Conservation (phyloP, 2,797 vertebrate genomes). For the Crenuchus spilurus region DNA sequence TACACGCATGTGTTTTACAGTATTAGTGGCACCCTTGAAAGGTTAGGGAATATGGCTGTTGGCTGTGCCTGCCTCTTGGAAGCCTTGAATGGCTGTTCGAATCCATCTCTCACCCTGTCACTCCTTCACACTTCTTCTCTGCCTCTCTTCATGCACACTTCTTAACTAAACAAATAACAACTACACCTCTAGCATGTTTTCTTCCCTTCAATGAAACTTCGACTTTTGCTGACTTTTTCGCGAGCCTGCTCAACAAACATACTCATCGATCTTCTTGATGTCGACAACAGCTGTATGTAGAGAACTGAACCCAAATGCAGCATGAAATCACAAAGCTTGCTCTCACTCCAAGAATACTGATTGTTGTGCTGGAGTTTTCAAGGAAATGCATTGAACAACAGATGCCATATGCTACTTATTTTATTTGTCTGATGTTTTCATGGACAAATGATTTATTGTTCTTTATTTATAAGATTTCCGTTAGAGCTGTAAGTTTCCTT, state of each 20-base stretch:
- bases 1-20: constrained; percentile 69
- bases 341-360: constrained; percentile 27
- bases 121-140: constrained; percentile 60
- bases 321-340: constrained; percentile 24
- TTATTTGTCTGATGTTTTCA: neutral
- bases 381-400: neutral
- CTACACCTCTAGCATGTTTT: constrained; percentile 78
- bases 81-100: constrained; percentile 77
- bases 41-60: constrained; percentile 69
- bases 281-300: constrained; percentile 71
- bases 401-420: neutral
- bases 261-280: constrained; percentile 53
- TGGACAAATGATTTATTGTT: neutral
- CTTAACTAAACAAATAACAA: constrained; percentile 68
- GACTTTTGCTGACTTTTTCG: constrained; percentile 62
- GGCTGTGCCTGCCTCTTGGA: constrained; percentile 82
- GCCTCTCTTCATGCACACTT: constrained; percentile 66
- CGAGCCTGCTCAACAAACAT: constrained; percentile 70
- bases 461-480: neutral
- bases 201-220: constrained; percentile 64
- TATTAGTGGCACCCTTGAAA: constrained; percentile 64
- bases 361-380: neutral
- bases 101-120: constrained; percentile 67
- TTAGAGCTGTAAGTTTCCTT: constrained; percentile 22
- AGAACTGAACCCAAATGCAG: constrained; percentile 74